These are phyloP conservation scores for Micropoecilia bifurca DNA, from an alignment of 2,797 vertebrate species.

Conservation along the genomic window DNA sequence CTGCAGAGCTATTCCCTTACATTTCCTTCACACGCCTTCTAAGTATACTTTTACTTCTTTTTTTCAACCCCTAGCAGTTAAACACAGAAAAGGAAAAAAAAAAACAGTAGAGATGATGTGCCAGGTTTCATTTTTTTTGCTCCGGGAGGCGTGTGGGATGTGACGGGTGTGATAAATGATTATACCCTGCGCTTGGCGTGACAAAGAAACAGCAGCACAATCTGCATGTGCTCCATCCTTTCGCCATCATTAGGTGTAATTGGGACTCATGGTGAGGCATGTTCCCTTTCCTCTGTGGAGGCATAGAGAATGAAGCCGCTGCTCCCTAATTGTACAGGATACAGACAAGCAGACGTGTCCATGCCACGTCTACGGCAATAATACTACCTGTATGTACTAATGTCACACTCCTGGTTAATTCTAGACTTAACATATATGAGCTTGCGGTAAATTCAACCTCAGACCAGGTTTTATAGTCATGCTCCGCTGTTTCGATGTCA, in stretches of 20 bases:
- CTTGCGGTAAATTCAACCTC: constrained; percentile 43
- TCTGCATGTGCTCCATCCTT: constrained; percentile 80
- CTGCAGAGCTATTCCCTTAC: constrained; percentile 60
- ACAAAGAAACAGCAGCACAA: constrained; percentile 76
- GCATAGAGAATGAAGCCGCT: constrained; percentile 59
- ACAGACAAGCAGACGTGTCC: constrained; percentile 53
- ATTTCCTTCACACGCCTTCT: constrained; percentile 66
- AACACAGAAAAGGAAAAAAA: constrained; percentile 74
- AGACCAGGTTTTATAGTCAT: constrained; percentile 37
- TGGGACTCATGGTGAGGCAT: constrained; percentile 76
- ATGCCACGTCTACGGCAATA: constrained; percentile 50
- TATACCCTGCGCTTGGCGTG: constrained; percentile 64
- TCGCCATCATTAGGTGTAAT: constrained; percentile 82
- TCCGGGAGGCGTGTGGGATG: constrained; percentile 76
- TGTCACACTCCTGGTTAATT: constrained; percentile 48
- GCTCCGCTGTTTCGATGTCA: constrained; percentile 59
- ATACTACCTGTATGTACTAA: constrained; percentile 32
- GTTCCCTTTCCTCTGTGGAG: constrained; percentile 61
- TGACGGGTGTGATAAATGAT: constrained; percentile 81
- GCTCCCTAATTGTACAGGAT: constrained; percentile 65
- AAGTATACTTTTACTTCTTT: constrained; percentile 75
- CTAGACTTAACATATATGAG: constrained; percentile 47
- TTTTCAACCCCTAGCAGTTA: constrained; percentile 74
- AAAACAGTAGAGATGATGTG: constrained; percentile 58
- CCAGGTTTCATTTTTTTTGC: constrained; percentile 70